Evolutionary conservation across 2,888 invertebrate genomes (phyloP).

Genomic region (Athripsodes cinereus): DNA sequence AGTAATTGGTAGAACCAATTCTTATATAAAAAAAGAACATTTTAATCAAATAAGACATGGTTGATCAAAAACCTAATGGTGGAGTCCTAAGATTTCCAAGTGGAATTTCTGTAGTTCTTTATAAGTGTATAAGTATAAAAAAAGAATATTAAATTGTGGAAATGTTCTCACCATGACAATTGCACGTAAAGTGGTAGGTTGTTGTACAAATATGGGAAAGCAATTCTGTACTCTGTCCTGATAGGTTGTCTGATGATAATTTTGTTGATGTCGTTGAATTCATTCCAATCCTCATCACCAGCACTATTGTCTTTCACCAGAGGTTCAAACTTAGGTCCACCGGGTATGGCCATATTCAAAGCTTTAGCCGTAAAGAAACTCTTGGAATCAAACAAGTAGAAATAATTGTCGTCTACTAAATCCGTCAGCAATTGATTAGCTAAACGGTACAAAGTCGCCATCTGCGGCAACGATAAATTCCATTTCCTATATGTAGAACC

Average conservation of each 20-base stretch:
- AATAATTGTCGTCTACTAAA: constrained; percentile 97
- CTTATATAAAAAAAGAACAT: too few relatives aligned
- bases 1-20: too few relatives aligned
- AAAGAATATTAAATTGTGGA: too few relatives aligned
- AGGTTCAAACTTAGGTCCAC: constrained; percentile 99
- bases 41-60: not conserved
- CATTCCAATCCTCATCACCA: constrained; percentile 99
- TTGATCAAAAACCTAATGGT: not conserved
- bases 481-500: constrained; percentile 96
- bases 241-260: constrained; percentile 99
- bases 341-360: constrained; percentile 98
- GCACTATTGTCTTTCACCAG: constrained; percentile 96
- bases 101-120: not conserved
- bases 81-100: not conserved
- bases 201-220: constrained; percentile 98
- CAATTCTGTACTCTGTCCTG: constrained; percentile 97
- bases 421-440: constrained; percentile 98
- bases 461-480: constrained; percentile 92
- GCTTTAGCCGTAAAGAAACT: constrained; percentile 99
- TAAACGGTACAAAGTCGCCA: constrained; percentile 95
- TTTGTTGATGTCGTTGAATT: constrained; percentile 99
- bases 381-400: constrained; percentile 97
- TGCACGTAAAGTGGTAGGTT: constrained; percentile 98
- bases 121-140: too few relatives aligned
- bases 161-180: constrained; percentile 90